phyloP scores from a whole-genome alignment of 2,113 vertebrate genomes.

The Rhea americana region DNA sequence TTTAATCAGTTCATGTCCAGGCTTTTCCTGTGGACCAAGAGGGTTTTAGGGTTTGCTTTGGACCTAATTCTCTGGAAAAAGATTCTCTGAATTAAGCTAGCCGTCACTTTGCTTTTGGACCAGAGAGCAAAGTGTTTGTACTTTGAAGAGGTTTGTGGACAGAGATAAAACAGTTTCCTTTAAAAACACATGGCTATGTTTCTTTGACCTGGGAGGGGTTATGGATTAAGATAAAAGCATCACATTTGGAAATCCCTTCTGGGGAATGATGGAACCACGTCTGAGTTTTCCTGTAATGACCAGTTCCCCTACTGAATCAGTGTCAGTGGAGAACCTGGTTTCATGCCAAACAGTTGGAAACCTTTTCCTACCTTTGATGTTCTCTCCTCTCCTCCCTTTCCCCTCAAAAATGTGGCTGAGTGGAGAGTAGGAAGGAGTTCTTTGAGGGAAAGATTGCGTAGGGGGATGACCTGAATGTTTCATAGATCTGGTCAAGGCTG shows the following conservation, averaged over 20 bases:
- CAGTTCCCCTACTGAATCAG: background rate
- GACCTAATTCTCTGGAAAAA: background rate
- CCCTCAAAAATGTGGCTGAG: background rate
- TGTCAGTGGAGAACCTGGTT: background rate
- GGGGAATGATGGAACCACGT: background rate
- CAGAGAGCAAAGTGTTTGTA: conserved; percentile 2
- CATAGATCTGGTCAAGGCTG: background rate
- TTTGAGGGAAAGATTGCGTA: background rate
- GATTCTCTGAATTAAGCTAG: background rate
- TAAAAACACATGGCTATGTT: conserved; percentile 12
- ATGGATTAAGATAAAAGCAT: conserved; percentile 36
- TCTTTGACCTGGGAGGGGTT: conserved; percentile 43
- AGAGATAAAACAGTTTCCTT: conserved; percentile 57
- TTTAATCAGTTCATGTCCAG: background rate
- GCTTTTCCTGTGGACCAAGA: background rate
- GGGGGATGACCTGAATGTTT: background rate
- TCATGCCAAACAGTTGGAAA: background rate
- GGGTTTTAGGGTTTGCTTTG: conserved; percentile 29
- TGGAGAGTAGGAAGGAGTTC: background rate
- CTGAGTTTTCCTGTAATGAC: background rate
- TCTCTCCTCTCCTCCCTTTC: background rate
- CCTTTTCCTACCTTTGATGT: background rate
- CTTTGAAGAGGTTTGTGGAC: conserved; percentile 55
- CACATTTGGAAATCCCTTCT: conserved; percentile 1
- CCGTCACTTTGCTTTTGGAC: conserved; percentile 10